Conservation (phyloP, 2,797 vertebrate species). For the Babyrousa celebensis region DNA sequence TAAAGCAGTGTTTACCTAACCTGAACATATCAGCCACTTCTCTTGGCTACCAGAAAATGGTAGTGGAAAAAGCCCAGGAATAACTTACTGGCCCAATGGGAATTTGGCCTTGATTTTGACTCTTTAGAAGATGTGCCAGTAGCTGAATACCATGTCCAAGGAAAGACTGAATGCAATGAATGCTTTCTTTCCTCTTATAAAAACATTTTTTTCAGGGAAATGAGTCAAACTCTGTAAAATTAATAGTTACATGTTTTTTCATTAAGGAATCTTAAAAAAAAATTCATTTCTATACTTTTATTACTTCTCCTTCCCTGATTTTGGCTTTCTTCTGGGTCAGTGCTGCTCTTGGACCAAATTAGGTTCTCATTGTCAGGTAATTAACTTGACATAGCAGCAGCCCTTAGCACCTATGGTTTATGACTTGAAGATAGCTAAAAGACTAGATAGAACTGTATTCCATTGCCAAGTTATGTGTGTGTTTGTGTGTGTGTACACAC, state of each 20-base stretch:
- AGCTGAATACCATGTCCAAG: background rate
- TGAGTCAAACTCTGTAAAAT: background rate
- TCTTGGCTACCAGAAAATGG: background rate
- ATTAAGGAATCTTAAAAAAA: background rate
- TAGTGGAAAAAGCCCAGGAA: background rate
- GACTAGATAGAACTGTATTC: slow-evolving; percentile 72
- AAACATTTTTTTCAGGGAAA: background rate
- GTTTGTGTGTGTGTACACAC: background rate
- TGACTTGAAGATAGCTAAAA: slow-evolving; percentile 83
- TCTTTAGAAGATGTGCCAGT: background rate
- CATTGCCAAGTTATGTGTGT: slow-evolving; percentile 72
- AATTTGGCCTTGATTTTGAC: slow-evolving; percentile 7
- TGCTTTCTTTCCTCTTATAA: background rate
- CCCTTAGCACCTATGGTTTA: slow-evolving; percentile 83
- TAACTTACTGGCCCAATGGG: background rate
- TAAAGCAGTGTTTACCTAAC: background rate
- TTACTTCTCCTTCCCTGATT: background rate
- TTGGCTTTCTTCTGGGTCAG: slow-evolving; percentile 70
- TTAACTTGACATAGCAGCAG: slow-evolving; percentile 83
- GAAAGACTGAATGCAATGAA: background rate
- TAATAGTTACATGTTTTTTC: slow-evolving; percentile 5
- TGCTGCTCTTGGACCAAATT: slow-evolving; percentile 79
- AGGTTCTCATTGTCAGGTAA: slow-evolving; percentile 84
- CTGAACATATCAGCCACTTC: background rate
- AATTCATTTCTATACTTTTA: slow-evolving; percentile 55